Conservation (phyloP, 1,140 invertebrate species). For the Lucilia cuprina region DNA sequence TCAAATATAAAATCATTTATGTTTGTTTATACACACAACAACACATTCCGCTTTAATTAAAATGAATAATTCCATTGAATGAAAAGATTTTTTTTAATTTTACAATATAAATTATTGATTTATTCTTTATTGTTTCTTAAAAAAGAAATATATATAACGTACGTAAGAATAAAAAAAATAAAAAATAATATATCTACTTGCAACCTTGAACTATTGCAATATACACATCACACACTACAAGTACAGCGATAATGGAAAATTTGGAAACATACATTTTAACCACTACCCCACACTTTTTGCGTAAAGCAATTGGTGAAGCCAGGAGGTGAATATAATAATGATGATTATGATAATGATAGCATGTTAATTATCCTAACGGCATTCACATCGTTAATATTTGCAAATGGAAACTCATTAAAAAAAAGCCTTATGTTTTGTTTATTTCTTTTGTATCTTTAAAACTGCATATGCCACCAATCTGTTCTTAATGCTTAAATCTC, state of each 20-base stretch:
- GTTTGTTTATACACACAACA: background rate
- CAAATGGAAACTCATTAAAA: background rate
- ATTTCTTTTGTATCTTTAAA: too few species aligned
- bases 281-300: conserved; percentile 60
- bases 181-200: conserved; percentile 9
- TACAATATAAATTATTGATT: conserved; percentile 47
- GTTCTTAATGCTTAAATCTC: background rate
- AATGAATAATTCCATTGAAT: background rate
- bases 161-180: background rate
- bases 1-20: background rate
- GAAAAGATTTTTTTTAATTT: conserved; percentile 47
- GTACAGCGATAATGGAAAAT: conserved; percentile 51
- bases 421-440: too few species aligned
- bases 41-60: background rate
- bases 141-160: conserved; percentile 19
- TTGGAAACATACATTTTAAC: conserved; percentile 52
- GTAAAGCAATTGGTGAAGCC: conserved; percentile 58
- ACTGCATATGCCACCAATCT: too few species aligned
- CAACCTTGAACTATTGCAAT: conserved; percentile 27
- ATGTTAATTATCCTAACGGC: background rate
- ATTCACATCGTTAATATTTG: too few species aligned
- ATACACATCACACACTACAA: conserved; percentile 12
- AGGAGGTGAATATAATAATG: conserved; percentile 49
- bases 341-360: background rate
- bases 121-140: background rate